A percentile compares a stretch with the other conserved stretches of the same genome.
Evolutionary conservation across 2,113 vertebrate genomes (phyloP).

Genomic region (Tapirus terrestris): DNA sequence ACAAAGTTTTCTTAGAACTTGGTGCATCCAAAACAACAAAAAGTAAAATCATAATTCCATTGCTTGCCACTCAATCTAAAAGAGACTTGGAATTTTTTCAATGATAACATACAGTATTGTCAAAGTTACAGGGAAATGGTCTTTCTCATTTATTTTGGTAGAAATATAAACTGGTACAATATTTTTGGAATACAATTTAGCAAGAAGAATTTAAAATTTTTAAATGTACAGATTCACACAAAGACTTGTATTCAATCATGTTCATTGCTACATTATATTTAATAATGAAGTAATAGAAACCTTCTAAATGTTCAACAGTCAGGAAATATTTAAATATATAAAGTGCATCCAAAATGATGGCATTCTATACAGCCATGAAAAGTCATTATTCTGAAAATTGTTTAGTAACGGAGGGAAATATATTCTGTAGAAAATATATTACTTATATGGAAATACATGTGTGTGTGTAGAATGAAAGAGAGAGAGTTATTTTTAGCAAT

Average conservation of each 20-base stretch:
- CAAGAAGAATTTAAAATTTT: not conserved
- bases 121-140: not conserved
- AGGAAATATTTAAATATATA: constrained; percentile 11
- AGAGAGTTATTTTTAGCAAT: not conserved
- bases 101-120: not conserved
- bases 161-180: not conserved
- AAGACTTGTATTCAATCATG: not conserved
- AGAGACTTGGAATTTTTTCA: not conserved
- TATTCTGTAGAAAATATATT: not conserved
- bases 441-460: not conserved
- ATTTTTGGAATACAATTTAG: not conserved
- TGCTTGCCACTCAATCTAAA: not conserved
- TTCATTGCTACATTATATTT: not conserved
- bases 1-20: constrained; percentile 20
- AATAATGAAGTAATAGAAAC: not conserved
- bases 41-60: not conserved
- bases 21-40: not conserved
- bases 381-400: constrained; percentile 1
- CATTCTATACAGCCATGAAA: not conserved
- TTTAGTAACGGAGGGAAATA: not conserved
- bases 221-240: not conserved
- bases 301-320: not conserved
- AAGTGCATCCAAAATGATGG: not conserved
- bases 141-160: constrained; percentile 17
- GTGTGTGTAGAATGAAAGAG: not conserved